phyloP scores from a whole-genome alignment of 1,140 invertebrate genomes.

The Apis florea region DNA sequence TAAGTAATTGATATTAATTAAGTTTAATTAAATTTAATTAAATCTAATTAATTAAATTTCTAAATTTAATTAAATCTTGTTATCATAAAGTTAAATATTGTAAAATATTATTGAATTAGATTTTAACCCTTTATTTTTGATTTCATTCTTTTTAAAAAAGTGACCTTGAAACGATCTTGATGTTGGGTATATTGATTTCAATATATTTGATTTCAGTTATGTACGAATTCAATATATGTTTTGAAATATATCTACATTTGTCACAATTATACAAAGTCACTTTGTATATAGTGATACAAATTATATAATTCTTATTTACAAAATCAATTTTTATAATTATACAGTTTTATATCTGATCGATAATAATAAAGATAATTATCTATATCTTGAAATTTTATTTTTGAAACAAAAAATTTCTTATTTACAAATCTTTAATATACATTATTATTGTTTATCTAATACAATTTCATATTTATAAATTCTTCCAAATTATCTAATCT shows the following conservation, averaged over 20 bases:
- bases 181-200: neutral
- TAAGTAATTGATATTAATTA: neutral
- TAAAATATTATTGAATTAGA: neutral
- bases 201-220: neutral
- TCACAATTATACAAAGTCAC: neutral
- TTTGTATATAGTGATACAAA: neutral
- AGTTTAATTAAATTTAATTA: neutral
- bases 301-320: neutral
- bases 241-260: neutral
- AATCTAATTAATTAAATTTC: too few species aligned
- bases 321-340: neutral
- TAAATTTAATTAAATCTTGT: neutral
- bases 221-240: neutral
- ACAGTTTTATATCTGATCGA: neutral
- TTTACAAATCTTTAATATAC: conserved; percentile 10
- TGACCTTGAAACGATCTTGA: neutral
- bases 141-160: neutral
- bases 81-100: neutral
- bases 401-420: neutral
- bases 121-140: neutral
- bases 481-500: neutral
- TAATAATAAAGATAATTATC: neutral
- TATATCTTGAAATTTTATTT: neutral
- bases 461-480: neutral
- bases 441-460: neutral